A percentile compares a stretch with the other conserved stretches of the same genome.
Evolutionary conservation across 2,113 vertebrate species (phyloP).

Genomic region (Tragulus kanchil): DNA sequence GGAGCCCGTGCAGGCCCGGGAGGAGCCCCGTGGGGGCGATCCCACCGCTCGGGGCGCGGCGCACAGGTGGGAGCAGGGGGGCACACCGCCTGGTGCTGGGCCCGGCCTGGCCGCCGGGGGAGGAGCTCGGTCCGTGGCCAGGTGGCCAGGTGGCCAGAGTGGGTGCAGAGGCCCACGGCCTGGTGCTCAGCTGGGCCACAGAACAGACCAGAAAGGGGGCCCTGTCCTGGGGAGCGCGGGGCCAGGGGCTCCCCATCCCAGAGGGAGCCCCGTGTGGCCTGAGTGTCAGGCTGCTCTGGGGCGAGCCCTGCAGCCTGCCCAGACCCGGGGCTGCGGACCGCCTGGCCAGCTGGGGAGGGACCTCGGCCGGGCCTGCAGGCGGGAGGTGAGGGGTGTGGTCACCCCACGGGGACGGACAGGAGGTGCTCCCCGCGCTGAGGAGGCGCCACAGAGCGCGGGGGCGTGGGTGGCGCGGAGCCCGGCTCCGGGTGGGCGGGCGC

Average conservation of each 20-base stretch:
- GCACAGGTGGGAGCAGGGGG: too few species aligned
- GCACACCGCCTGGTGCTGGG: background rate
- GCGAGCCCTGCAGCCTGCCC: background rate
- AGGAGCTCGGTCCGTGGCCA: rapidly evolving
- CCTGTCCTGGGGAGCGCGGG: background rate
- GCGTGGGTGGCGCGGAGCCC: background rate
- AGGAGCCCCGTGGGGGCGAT: background rate
- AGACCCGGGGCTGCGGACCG: background rate
- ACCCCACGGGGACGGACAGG: rapidly evolving
- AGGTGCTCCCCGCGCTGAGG: background rate
- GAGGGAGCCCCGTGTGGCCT: rapidly evolving
- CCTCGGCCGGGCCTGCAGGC: rapidly evolving
- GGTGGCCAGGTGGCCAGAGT: background rate
- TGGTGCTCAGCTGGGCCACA: background rate
- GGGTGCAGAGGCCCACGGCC: background rate
- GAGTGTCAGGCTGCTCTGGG: background rate
- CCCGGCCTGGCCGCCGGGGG: background rate
- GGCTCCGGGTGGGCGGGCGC: rapidly evolving
- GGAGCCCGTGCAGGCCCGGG: background rate
- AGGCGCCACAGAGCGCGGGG: rapidly evolving
- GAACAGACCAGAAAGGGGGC: background rate
- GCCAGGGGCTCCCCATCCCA: rapidly evolving
- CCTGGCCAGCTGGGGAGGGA: rapidly evolving
- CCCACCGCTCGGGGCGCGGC: background rate
- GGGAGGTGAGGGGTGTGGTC: background rate